Evolutionary conservation across 2,888 invertebrate genomes (phyloP), one percentile per base, ranked within the genome.

Genomic region (Elysia crispata): DNA sequence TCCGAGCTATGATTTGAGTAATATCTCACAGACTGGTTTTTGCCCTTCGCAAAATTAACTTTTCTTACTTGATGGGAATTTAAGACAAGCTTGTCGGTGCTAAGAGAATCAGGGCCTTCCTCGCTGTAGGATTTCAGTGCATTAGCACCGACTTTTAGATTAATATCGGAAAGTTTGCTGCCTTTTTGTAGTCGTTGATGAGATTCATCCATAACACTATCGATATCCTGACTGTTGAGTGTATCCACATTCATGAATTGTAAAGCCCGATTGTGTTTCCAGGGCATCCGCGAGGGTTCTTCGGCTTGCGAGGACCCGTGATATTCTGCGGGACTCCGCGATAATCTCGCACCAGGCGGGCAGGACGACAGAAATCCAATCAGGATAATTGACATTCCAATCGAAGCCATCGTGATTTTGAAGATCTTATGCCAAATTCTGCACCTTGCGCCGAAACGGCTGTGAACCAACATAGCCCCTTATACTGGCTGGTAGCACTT

Each of bases 191-290:
- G 60, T 20, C 6, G n/a, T 3, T 5, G n/a, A 60, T 60, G 8
- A 6, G 60, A 5, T 60, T 60, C 15, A 18, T 8, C 15, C n/a
- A 3, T 23, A 60, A 60, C 15, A 60, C 60, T 23, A 6, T 23
- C 20, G 23, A 15, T 8, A 23, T 60, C 60, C 20, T 23, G n/a
- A 6, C n/a, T 60, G n/a, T 60, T 23, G 3, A 6, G 8, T 11
- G 13, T 41, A 30, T 49, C 60, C 13, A 41, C 33, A 57, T 64
- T 60, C 70, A 64, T 72, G 64, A 77, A 72, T 28, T 77, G 72
- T 15, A 72, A 11, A 31, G 62, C 23, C 18, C 50, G 70, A 70
- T 77, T 77, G 49, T 49, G 77, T 18, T 62, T 25, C 28, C 18
- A 28, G 30, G 66, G 41, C 11, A 41, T 41, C 41, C 41, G 41